phyloP scores from a whole-genome alignment of 2,113 vertebrate species.

The Dasyprocta punctata region DNA sequence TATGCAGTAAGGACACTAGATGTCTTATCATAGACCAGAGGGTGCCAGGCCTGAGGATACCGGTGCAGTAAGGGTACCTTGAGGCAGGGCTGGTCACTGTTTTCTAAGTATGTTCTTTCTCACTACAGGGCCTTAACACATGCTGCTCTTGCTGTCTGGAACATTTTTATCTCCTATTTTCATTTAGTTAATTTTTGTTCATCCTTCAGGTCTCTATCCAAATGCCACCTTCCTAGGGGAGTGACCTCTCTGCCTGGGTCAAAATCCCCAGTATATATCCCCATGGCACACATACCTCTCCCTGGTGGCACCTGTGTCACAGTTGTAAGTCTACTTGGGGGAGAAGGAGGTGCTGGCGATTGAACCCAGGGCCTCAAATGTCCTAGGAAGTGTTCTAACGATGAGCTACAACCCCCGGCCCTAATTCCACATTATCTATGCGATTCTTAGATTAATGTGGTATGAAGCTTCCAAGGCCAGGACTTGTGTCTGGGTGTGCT shows the following conservation, averaged over 20 bases:
- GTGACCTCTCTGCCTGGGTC: neutral
- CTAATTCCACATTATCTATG: neutral
- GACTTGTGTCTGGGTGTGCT: neutral
- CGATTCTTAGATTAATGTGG: neutral
- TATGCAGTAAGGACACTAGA: neutral
- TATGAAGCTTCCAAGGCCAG: neutral
- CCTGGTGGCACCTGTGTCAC: neutral
- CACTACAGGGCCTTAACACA: neutral
- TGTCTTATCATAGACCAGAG: neutral
- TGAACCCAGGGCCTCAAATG: neutral
- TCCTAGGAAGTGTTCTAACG: neutral
- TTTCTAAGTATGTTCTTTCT: neutral
- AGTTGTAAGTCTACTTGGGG: neutral
- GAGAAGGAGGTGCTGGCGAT: neutral
- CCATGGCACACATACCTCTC: neutral
- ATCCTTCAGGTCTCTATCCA: neutral
- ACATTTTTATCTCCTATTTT: neutral
- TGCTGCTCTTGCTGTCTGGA: neutral
- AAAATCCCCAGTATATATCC: neutral
- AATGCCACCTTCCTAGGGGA: neutral
- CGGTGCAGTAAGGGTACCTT: neutral
- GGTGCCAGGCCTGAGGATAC: neutral
- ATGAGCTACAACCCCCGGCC: neutral
- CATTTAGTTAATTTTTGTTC: neutral
- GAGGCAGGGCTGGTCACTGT: neutral